Base-by-base conservation (phyloP, 2,797 vertebrate species). In the Tauraco hartlaubi region DNA sequence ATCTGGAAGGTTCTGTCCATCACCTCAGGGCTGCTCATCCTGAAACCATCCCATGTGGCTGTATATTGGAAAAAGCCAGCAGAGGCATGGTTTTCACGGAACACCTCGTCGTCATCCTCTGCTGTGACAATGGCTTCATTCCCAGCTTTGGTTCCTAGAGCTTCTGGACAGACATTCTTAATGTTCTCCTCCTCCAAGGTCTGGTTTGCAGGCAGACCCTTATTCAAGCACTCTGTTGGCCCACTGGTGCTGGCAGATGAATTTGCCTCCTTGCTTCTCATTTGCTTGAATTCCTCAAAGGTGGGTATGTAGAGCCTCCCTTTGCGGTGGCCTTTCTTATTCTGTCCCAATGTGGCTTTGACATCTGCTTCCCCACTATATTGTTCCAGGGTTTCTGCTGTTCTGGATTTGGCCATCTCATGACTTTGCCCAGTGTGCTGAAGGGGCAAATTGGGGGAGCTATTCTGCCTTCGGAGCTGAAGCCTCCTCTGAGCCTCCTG, bases 261-360 rank as follows among this genome's bases (percentile, higher is more conserved):
- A 56, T 82, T 71, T 73, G 51, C 90, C 79, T 94, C 98, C 98
- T 96, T 97, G 97, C 88, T 98, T 98, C 98, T 98, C 99, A 99
- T 99, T 92, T 91, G 98, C 92, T 99, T 99, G 82, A 99, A 99
- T 92, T 99, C 99, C 96, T 99, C 98, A 84, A 99, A 99, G 9
- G 98, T 99, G 9, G 99, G 98, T 92, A 99, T 99, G 78, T 99
- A 98, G 17, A 99, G 94, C 25, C 97, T 98, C 13, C 98, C 98
- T 85, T 97, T 96, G 23, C 97, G 97, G 69, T 62, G 74, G 44
- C 93, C 96, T 91, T 98, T 98, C 69, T 87, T 97, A 74, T 96
- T 98, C 1, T 94, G 66, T n/a, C 92, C 93, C 52, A 93, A 9
- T 18, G 41, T 51, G 48, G 29, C 78, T 95, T 63, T 83, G 85